Conservation (phyloP, 2,888 invertebrate species). For the Ecdyonurus torrentis region DNA sequence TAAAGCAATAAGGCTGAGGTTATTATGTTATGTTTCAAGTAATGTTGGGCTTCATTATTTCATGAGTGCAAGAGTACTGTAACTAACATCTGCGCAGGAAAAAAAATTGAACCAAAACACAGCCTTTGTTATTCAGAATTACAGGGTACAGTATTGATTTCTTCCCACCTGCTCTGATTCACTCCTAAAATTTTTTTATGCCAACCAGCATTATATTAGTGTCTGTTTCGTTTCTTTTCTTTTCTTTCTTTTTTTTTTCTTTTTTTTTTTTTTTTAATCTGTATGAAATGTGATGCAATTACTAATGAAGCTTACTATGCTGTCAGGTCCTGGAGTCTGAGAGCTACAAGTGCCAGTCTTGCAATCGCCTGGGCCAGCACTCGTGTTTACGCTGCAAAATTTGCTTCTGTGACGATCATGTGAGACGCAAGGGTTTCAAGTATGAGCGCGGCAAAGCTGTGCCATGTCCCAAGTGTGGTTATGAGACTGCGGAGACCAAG, state of each 20-base stretch:
- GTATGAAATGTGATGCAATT: not conserved
- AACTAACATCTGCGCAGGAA: too few relatives aligned
- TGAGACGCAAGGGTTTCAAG: constrained; percentile 77
- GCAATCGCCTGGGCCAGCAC: constrained; percentile 87
- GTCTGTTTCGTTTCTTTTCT: too few relatives aligned
- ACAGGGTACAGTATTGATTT: too few relatives aligned
- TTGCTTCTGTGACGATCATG: constrained; percentile 94
- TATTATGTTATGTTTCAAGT: too few relatives aligned
- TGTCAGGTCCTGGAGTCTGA: constrained; percentile 61
- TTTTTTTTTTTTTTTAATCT: not conserved
- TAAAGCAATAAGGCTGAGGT: too few relatives aligned
- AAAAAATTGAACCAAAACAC: too few relatives aligned
- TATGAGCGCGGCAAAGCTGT: constrained; percentile 66
- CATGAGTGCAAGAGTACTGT: too few relatives aligned
- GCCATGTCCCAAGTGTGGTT: constrained; percentile 90
- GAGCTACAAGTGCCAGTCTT: constrained; percentile 89
- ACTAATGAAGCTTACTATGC: not conserved
- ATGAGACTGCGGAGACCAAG: constrained; percentile 81
- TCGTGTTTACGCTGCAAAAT: constrained; percentile 91
- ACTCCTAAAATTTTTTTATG: too few relatives aligned
- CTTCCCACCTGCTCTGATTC: too few relatives aligned
- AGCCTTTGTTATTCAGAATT: too few relatives aligned
- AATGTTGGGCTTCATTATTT: too few relatives aligned
- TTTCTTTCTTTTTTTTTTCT: not conserved
- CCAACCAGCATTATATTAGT: too few relatives aligned